Evolutionary conservation across 2,113 vertebrate species (phyloP), one percentile per base, ranked within the genome.

Genomic region (human (Homo sapiens)): DNA sequence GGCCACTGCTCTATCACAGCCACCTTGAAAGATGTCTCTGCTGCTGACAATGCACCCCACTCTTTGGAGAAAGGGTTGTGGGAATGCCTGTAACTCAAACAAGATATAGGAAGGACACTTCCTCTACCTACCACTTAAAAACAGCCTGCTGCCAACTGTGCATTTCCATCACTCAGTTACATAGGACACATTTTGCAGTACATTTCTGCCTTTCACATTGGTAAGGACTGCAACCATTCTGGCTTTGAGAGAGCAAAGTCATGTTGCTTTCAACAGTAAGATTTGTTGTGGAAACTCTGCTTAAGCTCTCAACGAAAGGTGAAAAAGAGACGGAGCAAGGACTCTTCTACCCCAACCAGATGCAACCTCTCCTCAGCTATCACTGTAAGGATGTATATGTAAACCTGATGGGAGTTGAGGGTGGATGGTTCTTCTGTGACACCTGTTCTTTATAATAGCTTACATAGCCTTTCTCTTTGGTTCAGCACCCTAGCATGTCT

Each of bases 251-350:
- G 38, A 48, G 25, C 11, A 83, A 75, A 64, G 23, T 1, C 35
- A 10, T 66, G 82, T 40, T 64, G 55, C 43, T 97, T 96, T 38
- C 80, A 87, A 79, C n/a, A 80, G 76, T 45, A 93, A 83, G 57
- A 89, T 79, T 73, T 82, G 73, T 93, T 66, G 83, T 59, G 38
- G 27, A 80, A 95, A 72, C 7, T 11, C 45, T 83, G 9, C 30
- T 40, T 55, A 70, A 61, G 20, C 23, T 52, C 35, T 59, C 52
- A 92, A 43, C 48, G 59, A 52, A 83, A 45, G 50, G 0, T 59
- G 45, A 75, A 78, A 73, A 78, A 18, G 43, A 76, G 22, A 85
- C 78, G 78, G n/a, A 95, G 30, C 9, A 79, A 85, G 78, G 35
- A 50, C 57, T 73, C 50, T 43, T 38, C 61, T 18, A 72, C 79